These are phyloP conservation scores for Pangasianodon hypophthalmus DNA, from an alignment of 2,113 vertebrate genomes.

Conservation along the genomic window DNA sequence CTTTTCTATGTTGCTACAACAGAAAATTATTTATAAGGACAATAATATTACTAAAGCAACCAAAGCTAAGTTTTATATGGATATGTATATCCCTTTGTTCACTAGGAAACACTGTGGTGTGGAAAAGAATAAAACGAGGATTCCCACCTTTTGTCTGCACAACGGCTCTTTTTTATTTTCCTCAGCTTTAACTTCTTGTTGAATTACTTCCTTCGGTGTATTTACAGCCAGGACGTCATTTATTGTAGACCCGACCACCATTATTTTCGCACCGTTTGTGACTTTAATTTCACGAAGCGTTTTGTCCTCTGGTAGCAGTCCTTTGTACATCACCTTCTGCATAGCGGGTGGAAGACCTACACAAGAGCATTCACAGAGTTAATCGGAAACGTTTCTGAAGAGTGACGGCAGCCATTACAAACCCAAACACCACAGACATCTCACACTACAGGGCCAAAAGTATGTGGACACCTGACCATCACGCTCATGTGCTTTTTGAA, in stretches of 20 bases:
- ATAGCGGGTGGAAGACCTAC: slow-evolving; percentile 95
- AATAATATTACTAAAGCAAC: not conserved
- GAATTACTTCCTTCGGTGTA: slow-evolving; percentile 92
- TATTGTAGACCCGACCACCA: slow-evolving; percentile 98
- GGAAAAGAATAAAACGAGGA: not conserved
- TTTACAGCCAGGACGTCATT: slow-evolving; percentile 97
- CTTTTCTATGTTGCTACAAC: slow-evolving; percentile 98
- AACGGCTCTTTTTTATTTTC: slow-evolving; percentile 97
- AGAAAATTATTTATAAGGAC: not conserved
- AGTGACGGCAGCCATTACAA: not conserved
- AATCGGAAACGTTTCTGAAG: not conserved
- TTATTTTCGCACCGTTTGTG: slow-evolving; percentile 95
- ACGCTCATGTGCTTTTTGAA: not conserved
- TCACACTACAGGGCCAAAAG: not conserved
- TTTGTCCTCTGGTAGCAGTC: slow-evolving; percentile 94
- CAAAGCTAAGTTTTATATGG: too few relatives aligned
- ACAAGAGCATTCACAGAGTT: not conserved
- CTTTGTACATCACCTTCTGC: slow-evolving; percentile 99
- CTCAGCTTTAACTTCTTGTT: slow-evolving; percentile 94
- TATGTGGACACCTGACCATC: not conserved
- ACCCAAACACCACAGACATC: not conserved
- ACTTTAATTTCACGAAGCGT: slow-evolving; percentile 95
- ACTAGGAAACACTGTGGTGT: not conserved
- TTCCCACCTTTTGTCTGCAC: slow-evolving; percentile 91
- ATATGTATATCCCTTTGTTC: not conserved